Evolutionary conservation across 2,797 vertebrate species (phyloP), one percentile per base, ranked within the genome.

Genomic region (Taenioides sp.): DNA sequence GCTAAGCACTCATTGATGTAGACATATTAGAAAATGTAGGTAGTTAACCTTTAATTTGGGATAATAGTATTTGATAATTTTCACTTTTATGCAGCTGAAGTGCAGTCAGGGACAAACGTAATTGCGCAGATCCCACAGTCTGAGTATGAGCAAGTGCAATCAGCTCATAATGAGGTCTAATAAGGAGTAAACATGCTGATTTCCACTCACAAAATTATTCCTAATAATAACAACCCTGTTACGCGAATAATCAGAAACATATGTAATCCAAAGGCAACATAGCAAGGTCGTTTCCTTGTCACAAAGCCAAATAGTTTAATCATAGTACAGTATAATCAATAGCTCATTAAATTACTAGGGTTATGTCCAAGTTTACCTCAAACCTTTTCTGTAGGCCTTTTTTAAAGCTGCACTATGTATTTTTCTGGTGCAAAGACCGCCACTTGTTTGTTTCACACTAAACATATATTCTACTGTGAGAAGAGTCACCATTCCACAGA

Each of bases 301-400:
- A 66, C 16, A 31, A 14, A 5, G 66, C 25, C 71, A 81, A 74
- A 80, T 57, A 18, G 23, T 72, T 20, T 66, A 69, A 54, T 66
- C n/a, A 63, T 54, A 23, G 59, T 31, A 22, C 68, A 76, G 55
- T 22, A 25, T 74, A 83, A 86, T 90, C 88, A 87, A 91, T 89
- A 88, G n/a, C 74, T 90, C 79, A 88, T 88, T 91, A 86, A 72
- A 80, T 71, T 28, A 54, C 70, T 83, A 85, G 85, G 76, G 75
- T 85, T 65, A 23, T 63, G 37, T 79, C 52, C n/a, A 47, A 70
- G 27, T 58, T 16, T 37, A 71, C 63, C 50, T 76, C 60, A 71
- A 37, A 75, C 55, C 49, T 50, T 60, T 18, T 49, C 23, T 27
- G 84, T 25, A 54, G 52, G 11, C 4, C 55, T 58, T 58, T n/a